These are phyloP conservation scores for Acanthosepion esculentum DNA, from an alignment of 2,888 invertebrate genomes.

Conservation along the genomic window DNA sequence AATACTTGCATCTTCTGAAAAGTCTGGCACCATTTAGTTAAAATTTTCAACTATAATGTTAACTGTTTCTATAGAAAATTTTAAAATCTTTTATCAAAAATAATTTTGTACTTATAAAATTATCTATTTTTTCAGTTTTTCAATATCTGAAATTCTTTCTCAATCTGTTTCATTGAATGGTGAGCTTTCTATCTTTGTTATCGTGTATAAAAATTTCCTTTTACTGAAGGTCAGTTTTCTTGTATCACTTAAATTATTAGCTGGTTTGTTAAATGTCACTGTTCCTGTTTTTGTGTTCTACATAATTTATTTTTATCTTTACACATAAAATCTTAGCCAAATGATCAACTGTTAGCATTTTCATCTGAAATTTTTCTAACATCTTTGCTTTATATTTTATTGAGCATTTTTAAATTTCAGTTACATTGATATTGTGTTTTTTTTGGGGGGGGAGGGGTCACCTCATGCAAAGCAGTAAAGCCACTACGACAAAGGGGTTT, in stretches of 20 bases:
- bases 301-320: neutral
- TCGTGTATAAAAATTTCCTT: neutral
- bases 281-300: neutral
- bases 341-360: neutral
- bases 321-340: neutral
- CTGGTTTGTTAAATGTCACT: neutral
- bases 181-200: neutral
- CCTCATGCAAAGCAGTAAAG: no score
- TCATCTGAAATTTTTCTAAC: neutral
- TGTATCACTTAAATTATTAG: neutral
- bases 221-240: neutral
- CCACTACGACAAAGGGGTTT: no score
- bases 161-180: neutral
- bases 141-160: neutral
- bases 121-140: neutral
- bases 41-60: neutral
- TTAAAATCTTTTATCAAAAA: neutral
- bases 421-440: no score
- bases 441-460: no score
- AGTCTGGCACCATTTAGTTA: neutral
- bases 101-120: neutral
- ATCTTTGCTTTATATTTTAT: neutral
- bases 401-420: neutral
- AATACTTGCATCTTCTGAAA: neutral
- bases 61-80: neutral